Evolutionary conservation across 2,797 vertebrate genomes (phyloP).

Genomic region (Melanogrammus aeglefinus): DNA sequence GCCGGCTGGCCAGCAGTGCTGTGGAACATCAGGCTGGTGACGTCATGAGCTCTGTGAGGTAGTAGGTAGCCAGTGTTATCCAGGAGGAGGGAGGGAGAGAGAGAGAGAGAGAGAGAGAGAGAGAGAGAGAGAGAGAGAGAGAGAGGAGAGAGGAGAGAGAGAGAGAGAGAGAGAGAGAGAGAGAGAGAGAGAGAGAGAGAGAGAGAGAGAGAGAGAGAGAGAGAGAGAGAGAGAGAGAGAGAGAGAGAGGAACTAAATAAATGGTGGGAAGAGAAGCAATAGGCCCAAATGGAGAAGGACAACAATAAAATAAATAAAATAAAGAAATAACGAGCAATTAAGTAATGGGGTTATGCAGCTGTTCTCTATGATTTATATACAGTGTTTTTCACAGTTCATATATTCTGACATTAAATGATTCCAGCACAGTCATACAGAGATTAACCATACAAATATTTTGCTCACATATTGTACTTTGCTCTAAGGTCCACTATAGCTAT

Average conservation of each 20-base stretch:
- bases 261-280: not conserved
- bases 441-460: not conserved
- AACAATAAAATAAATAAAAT: not conserved
- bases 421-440: not conserved
- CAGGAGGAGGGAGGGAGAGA: slow-evolving; percentile 31
- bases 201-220: not conserved
- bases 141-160: not conserved
- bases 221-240: slow-evolving; percentile 9
- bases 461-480: no score
- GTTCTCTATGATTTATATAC: not conserved
- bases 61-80: slow-evolving; percentile 45
- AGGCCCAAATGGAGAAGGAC: not conserved
- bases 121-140: not conserved
- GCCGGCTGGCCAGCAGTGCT: not conserved
- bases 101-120: slow-evolving; percentile 12
- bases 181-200: not conserved
- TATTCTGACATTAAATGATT: not conserved
- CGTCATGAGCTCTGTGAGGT: slow-evolving; percentile 62
- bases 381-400: not conserved
- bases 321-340: not conserved
- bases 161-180: not conserved
- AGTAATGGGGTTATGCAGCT: not conserved
- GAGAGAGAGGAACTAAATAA: slow-evolving; percentile 6
- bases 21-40: slow-evolving; percentile 55
- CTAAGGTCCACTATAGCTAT: not conserved